phyloP scores from a whole-genome alignment of 92 coral and sea anemone genomes.

The Blastomussa wellsi region DNA sequence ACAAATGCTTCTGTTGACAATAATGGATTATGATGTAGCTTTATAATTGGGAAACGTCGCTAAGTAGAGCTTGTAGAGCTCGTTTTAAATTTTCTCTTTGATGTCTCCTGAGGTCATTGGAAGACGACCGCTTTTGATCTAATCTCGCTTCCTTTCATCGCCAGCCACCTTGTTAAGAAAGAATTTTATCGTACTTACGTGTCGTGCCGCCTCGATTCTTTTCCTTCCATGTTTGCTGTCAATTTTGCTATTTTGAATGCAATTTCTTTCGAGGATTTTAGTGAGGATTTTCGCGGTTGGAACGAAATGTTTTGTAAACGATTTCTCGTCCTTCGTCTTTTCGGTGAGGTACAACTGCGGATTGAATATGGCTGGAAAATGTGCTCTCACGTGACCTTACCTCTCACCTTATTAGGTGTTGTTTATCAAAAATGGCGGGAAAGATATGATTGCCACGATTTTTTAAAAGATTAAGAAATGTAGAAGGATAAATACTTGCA shows the following conservation, averaged over 20 bases:
- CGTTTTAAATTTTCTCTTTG: background rate
- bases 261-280: background rate
- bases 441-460: no score
- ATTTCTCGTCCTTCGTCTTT: background rate
- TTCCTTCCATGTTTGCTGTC: background rate
- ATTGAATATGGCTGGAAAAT: slow-evolving; percentile 20
- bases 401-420: background rate
- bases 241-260: background rate
- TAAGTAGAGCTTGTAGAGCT: background rate
- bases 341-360: background rate
- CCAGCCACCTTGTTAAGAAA: background rate
- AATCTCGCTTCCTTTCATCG: background rate
- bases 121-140: background rate
- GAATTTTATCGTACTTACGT: background rate
- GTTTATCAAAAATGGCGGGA: slow-evolving; percentile 11
- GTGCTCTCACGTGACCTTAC: background rate
- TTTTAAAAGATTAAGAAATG: background rate
- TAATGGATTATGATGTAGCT: no score
- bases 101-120: background rate
- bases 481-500: no score
- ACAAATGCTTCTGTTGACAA: no score
- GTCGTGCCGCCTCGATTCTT: background rate
- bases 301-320: background rate
- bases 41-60: background rate
- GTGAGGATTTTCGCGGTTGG: no score